Evolutionary conservation across 2,113 vertebrate species (phyloP).

Genomic region (Camelus bactrianus): DNA sequence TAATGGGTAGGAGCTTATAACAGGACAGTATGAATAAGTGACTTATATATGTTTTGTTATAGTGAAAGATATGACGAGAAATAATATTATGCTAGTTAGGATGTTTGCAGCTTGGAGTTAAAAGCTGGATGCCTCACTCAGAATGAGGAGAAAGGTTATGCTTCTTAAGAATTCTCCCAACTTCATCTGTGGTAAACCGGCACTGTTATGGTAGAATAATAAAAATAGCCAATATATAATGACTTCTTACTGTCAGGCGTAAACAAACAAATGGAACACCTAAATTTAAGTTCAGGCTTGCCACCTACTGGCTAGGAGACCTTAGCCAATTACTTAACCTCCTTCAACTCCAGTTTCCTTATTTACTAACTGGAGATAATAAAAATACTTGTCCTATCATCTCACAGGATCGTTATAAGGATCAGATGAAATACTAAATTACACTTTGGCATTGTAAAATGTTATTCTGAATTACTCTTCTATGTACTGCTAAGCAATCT

Average conservation of each 20-base stretch:
- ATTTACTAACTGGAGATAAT: slow-evolving; percentile 48
- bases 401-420: slow-evolving; percentile 37
- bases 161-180: slow-evolving; percentile 55
- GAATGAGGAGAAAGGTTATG: slow-evolving; percentile 21
- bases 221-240: slow-evolving; percentile 25
- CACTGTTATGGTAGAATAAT: slow-evolving; percentile 33
- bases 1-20: slow-evolving; percentile 39
- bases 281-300: slow-evolving; percentile 40
- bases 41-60: background rate
- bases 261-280: slow-evolving; percentile 37
- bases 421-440: slow-evolving; percentile 49
- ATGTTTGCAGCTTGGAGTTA: slow-evolving; percentile 30
- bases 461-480: slow-evolving; percentile 45
- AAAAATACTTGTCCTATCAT: slow-evolving; percentile 33
- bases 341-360: slow-evolving; percentile 33
- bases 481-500: slow-evolving; percentile 16
- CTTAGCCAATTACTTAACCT: slow-evolving; percentile 10
- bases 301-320: background rate
- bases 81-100: background rate
- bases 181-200: slow-evolving; percentile 29
- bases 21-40: slow-evolving; percentile 56
- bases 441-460: slow-evolving; percentile 35
- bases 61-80: slow-evolving; percentile 51
- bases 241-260: slow-evolving; percentile 4
- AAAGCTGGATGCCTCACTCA: slow-evolving; percentile 44